A percentile compares a stretch with the other conserved stretches of the same genome.
Conservation (phyloP, 2,113 vertebrate genomes). For the Neotragus pygmaeus region DNA sequence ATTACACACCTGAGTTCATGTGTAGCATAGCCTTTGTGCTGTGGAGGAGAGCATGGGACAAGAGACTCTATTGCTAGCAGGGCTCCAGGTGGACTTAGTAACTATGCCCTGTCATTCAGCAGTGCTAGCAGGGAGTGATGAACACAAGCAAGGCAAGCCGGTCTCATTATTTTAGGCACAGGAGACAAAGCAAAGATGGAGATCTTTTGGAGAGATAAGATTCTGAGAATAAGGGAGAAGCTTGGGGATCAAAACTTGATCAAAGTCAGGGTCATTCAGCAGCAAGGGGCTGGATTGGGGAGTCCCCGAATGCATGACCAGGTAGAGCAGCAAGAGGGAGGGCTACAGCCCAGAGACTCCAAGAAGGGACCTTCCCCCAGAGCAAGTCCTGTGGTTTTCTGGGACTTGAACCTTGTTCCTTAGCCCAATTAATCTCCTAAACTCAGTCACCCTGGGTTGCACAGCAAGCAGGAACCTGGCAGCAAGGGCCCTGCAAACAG, state of each 20-base stretch:
- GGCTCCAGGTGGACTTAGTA: background rate
- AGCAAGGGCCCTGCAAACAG: background rate
- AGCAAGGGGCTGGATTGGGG: background rate
- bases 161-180: background rate
- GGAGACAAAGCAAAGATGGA: background rate
- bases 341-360: background rate
- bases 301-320: background rate
- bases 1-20: background rate
- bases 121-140: background rate
- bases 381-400: background rate
- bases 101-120: background rate
- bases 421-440: slow-evolving; percentile 30
- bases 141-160: background rate
- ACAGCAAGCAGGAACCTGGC: background rate
- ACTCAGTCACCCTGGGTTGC: background rate
- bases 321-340: background rate
- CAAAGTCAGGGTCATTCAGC: background rate
- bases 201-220: background rate
- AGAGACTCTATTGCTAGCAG: background rate
- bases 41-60: background rate
- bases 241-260: background rate
- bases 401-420: background rate
- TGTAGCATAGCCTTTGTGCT: background rate
- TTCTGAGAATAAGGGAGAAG: background rate
- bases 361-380: background rate